These are phyloP conservation scores for Mormoops blainvillei DNA, from an alignment of 2,113 vertebrate genomes.

Conservation along the genomic window DNA sequence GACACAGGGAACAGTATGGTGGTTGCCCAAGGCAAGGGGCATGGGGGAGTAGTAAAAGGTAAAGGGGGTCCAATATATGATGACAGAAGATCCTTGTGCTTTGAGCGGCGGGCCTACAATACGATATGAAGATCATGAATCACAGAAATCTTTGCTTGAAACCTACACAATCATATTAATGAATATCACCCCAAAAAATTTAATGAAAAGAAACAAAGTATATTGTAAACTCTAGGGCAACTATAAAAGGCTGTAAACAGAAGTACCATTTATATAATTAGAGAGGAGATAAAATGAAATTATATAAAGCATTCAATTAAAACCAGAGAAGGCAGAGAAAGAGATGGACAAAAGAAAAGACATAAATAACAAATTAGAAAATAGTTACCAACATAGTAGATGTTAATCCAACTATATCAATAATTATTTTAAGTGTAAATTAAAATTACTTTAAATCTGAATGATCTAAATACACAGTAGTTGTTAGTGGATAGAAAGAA, in stretches of 20 bases:
- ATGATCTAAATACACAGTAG: background rate
- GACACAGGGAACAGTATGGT: background rate
- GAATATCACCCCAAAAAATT: background rate
- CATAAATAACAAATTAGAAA: no score
- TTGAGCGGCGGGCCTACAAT: background rate
- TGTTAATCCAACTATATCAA: no score
- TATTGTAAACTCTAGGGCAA: background rate
- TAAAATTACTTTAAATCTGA: background rate
- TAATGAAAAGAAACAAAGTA: background rate
- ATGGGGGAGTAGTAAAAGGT: background rate
- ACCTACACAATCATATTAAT: background rate
- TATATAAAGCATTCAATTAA: background rate
- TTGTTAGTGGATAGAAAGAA: background rate
- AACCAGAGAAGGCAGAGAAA: background rate
- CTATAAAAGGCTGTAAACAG: background rate
- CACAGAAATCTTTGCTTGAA: background rate
- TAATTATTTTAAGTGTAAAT: background rate
- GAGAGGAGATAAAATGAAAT: background rate
- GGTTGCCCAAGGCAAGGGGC: background rate
- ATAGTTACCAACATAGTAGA: no score
- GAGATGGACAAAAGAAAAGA: no score
- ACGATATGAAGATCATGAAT: background rate
- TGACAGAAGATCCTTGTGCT: background rate
- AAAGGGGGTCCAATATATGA: background rate
- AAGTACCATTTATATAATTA: background rate